These are phyloP conservation scores for Microchrysa polita DNA, from an alignment of 2,888 invertebrate genomes.

Conservation along the genomic window DNA sequence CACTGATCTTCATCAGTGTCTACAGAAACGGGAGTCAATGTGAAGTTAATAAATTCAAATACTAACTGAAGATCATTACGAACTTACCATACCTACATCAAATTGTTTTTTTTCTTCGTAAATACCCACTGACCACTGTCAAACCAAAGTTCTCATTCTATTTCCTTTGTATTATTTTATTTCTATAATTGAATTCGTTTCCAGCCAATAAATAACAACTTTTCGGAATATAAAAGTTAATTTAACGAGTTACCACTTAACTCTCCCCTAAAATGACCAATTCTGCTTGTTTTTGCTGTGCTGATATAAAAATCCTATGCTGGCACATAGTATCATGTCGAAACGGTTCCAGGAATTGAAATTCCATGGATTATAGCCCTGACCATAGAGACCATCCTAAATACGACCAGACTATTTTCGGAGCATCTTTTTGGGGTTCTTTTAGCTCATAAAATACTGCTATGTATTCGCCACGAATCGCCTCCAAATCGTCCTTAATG, in stretches of 20 bases:
- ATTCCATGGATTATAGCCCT: background rate
- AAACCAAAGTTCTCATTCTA: background rate
- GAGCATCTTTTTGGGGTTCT: conserved; percentile 43
- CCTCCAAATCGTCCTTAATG: conserved; percentile 44
- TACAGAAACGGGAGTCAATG: no score
- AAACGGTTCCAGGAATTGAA: conserved; percentile 6
- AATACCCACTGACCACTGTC: conserved; percentile 4
- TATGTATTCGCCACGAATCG: conserved; percentile 44
- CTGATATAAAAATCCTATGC: background rate
- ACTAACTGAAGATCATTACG: no score
- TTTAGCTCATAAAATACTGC: conserved; percentile 45
- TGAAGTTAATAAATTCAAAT: no score
- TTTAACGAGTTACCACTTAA: conserved; percentile 48
- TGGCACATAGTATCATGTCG: background rate
- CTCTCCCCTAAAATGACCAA: background rate
- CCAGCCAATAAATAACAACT: conserved; percentile 49
- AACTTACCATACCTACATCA: no score
- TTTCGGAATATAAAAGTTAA: conserved; percentile 50
- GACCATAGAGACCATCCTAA: conserved; percentile 18
- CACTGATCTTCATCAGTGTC: no score
- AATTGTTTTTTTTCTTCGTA: no score
- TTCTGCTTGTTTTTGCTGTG: conserved; percentile 22
- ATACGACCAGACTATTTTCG: conserved; percentile 2
- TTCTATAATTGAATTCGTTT: conserved; percentile 16
- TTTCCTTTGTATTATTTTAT: background rate